Base-by-base conservation (phyloP, 2,113 vertebrate species). In the Myodes glareolus region DNA sequence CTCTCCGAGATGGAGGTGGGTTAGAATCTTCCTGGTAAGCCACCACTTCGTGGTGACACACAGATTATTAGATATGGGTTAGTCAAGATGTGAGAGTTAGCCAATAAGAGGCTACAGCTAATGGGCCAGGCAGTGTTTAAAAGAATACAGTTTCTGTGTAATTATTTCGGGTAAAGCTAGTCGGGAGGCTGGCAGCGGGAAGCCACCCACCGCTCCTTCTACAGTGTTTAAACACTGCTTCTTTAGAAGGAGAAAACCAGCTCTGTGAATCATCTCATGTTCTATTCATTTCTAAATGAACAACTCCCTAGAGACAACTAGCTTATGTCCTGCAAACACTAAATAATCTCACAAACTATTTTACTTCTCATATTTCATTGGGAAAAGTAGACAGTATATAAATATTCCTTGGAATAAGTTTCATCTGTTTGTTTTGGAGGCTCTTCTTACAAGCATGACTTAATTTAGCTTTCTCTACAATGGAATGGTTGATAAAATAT, bases 381-480 rank as follows among this genome's bases (percentile, higher is more conserved):
- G 58, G 58, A 73, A n/a, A 42, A 91, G 23, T 52, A 86, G n/a
- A 77, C 3, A 52, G 5, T 52, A 81, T 82, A 67, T 52, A 76
- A 55, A 16, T 31, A 39, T 45, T 50, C 25, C 45, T 91, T 93
- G 45, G 55, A 90, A 91, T 85, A 95, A 90, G 21, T 36, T 9
- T 88, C n/a, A 36, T 70, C 21, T 91, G 7, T 80, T 47, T 88
- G 8, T 70, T 42, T 85, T 61, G 75, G 33, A 86, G 45, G 7
- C 23, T 84, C 3, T 52, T 90, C 4, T 0, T 75, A 42, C 81
- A 27, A 65, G 17, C 17, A 76, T 76, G 11, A 85, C 7, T 80
- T 92, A 88, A 92, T 88, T 85, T 94, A 75, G 36, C 85, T 95
- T 67, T 10, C 67, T 96, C 90, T 85, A 88, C 55, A 87, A 89